Conservation (phyloP, 2,888 invertebrate species). For the Rugalucina vietnamica region DNA sequence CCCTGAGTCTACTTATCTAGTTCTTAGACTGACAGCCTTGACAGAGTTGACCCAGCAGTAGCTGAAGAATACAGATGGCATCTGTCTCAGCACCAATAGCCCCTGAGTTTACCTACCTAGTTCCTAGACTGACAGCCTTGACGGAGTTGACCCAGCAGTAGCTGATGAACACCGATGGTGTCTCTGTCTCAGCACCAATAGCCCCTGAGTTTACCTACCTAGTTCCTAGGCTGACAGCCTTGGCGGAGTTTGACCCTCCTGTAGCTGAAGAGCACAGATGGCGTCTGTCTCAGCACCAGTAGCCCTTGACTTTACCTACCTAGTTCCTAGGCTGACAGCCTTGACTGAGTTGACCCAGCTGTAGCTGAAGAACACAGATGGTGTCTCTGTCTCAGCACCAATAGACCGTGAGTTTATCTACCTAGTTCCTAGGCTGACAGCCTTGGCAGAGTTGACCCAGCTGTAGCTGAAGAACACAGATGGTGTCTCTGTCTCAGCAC, state of each 20-base stretch:
- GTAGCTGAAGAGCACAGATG: conserved; percentile 78
- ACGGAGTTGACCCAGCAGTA: conserved; percentile 81
- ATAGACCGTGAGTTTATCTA: no score
- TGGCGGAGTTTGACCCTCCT: conserved; percentile 79
- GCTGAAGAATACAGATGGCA: conserved; percentile 76
- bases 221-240: conserved; percentile 74
- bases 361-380: conserved; percentile 79
- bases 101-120: no score
- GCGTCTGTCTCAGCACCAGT: no score
- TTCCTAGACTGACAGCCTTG: conserved; percentile 72
- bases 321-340: conserved; percentile 75
- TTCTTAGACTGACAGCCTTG: conserved; percentile 72
- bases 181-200: conserved; percentile 15
- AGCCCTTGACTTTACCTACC: no score
- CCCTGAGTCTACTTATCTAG: no score
- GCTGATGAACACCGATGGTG: conserved; percentile 76
- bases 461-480: conserved; percentile 80
- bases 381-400: no score
- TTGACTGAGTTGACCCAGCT: conserved; percentile 78
- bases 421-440: conserved; percentile 75
- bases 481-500: conserved; percentile 61
- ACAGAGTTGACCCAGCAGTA: conserved; percentile 81
- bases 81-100: no score
- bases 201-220: conserved; percentile 58
- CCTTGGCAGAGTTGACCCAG: conserved; percentile 79